A percentile compares a stretch with the other conserved stretches of the same genome.
Conservation (phyloP, 2,888 invertebrate species). For the Spialia ferax region DNA sequence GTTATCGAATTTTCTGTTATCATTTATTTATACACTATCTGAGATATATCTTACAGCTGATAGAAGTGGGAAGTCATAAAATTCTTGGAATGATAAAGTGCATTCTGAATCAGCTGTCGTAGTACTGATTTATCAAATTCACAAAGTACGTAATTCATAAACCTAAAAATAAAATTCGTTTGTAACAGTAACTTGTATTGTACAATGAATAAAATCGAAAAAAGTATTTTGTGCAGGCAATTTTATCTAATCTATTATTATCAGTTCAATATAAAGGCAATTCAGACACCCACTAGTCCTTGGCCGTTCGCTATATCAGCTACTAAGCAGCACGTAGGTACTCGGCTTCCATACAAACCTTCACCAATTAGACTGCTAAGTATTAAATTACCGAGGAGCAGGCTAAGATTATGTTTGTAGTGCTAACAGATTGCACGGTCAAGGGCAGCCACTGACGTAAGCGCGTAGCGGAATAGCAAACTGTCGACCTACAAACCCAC, state of each 20-base stretch:
- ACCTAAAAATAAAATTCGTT: neutral
- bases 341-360: slow-evolving; percentile 8
- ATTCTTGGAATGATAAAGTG: neutral
- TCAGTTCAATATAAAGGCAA: slow-evolving; percentile 78
- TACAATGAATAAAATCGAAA: slow-evolving; percentile 34
- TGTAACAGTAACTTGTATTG: neutral
- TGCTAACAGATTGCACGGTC: slow-evolving; percentile 69
- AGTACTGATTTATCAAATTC: too few species aligned
- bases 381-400: slow-evolving; percentile 43
- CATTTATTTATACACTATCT: slow-evolving; percentile 4
- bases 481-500: slow-evolving; percentile 33
- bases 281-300: slow-evolving; percentile 57
- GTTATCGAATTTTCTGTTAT: neutral
- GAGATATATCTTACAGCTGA: slow-evolving; percentile 10
- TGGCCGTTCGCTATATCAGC: slow-evolving; percentile 43
- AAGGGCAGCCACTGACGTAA: slow-evolving; percentile 76
- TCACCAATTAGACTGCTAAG: slow-evolving; percentile 45
- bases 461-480: slow-evolving; percentile 52
- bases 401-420: slow-evolving; percentile 59
- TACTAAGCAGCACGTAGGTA: slow-evolving; percentile 10
- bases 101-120: neutral
- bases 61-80: neutral
- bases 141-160: neutral
- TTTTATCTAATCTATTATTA: slow-evolving; percentile 77
- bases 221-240: slow-evolving; percentile 66